phyloP scores from a whole-genome alignment of 2,113 vertebrate species.

The Hemibates koningsi region DNA sequence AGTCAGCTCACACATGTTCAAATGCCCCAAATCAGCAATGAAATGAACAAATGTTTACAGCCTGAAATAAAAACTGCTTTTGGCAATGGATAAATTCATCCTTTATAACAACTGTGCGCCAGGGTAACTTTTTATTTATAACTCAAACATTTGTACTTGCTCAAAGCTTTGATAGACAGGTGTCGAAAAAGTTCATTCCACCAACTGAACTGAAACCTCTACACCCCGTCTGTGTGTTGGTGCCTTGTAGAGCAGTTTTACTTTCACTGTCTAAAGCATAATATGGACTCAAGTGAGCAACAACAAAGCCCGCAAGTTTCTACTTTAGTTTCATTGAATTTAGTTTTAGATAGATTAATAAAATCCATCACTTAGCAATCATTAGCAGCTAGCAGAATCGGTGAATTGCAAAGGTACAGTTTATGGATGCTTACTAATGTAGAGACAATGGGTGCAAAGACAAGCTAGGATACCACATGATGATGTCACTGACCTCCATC shows the following conservation, averaged over 20 bases:
- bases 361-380: background rate
- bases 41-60: background rate
- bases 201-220: background rate
- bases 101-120: background rate
- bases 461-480: background rate
- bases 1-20: background rate
- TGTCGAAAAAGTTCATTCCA: background rate
- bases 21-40: background rate
- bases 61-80: background rate
- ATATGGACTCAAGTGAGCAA: too few species aligned
- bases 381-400: background rate
- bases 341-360: background rate
- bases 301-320: background rate
- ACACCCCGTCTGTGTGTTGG: background rate
- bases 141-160: background rate
- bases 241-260: background rate
- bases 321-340: background rate
- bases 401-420: background rate
- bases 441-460: background rate
- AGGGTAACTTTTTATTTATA: background rate
- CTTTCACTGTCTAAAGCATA: background rate
- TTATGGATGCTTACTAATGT: background rate
- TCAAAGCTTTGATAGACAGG: background rate
- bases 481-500: constrained; percentile 81
- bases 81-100: background rate